Evolutionary conservation across 1,140 invertebrate genomes (phyloP).

Genomic region (Pseudomyrmex sp.): DNA sequence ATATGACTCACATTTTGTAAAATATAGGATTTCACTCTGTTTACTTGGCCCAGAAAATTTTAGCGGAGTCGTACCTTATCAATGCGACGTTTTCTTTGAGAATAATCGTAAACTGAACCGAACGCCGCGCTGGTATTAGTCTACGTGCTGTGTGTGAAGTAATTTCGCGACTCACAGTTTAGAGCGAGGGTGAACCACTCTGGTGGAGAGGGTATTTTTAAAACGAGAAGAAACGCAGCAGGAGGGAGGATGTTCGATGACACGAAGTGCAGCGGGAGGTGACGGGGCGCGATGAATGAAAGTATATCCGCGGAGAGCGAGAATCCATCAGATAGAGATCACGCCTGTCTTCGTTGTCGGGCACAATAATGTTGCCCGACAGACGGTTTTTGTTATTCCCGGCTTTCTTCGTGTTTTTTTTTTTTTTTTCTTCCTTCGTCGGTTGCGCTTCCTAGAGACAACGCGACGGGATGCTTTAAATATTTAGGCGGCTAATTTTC

Average conservation of each 20-base stretch:
- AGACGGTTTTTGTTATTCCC: conserved; percentile 77
- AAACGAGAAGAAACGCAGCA: conserved; percentile 62
- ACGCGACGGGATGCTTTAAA: conserved; percentile 77
- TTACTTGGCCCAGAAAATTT: background rate
- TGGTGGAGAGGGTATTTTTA: conserved; percentile 37
- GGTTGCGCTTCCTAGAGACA: conserved; percentile 51
- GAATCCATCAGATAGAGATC: conserved; percentile 82
- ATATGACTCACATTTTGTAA: background rate
- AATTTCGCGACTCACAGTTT: background rate
- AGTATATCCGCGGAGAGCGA: conserved; percentile 62
- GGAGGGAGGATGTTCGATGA: conserved; percentile 63
- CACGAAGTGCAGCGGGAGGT: conserved; percentile 63
- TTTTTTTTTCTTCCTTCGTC: conserved; percentile 43
- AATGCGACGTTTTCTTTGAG: background rate
- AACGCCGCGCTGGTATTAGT: background rate
- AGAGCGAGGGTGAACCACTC: conserved; percentile 23
- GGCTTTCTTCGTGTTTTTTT: conserved; percentile 21
- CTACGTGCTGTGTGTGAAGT: conserved; percentile 8
- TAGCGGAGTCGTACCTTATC: background rate
- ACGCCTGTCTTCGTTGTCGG: conserved; percentile 74
- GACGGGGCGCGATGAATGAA: conserved; percentile 68
- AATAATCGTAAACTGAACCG: background rate
- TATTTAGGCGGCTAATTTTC: conserved; percentile 85
- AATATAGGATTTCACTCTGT: no score
- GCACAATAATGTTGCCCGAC: conserved; percentile 76